Conservation (phyloP, 2,888 invertebrate species). For the Pachydiplax longipennis region DNA sequence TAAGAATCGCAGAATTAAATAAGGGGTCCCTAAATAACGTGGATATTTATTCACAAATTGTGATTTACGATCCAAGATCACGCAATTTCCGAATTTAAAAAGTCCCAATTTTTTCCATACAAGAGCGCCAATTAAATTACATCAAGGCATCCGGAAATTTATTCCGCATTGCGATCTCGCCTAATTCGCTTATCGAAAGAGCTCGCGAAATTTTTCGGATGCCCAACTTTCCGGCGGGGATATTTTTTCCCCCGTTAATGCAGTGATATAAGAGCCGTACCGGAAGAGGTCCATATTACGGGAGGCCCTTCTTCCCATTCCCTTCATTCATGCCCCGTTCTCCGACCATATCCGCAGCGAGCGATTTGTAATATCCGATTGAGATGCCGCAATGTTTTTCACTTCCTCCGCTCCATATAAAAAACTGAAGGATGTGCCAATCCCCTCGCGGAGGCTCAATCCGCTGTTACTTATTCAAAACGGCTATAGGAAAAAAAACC, state of each 20-base stretch:
- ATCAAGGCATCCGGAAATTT: background rate
- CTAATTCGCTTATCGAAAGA: constrained; percentile 12
- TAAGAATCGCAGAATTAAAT: background rate
- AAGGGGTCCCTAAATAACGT: background rate
- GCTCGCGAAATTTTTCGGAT: background rate
- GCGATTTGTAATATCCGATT: background rate
- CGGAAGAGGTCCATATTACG: background rate
- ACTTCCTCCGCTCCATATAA: background rate
- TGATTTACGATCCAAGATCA: background rate
- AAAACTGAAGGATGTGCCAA: constrained; percentile 19
- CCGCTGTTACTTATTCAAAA: constrained; percentile 41
- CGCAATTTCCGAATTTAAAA: background rate
- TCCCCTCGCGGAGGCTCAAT: constrained; percentile 16
- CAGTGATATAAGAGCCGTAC: background rate
- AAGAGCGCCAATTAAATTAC: background rate
- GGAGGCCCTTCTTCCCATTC: background rate
- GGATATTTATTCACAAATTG: background rate
- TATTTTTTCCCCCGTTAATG: background rate
- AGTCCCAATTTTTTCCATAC: background rate
- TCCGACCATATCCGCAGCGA: background rate
- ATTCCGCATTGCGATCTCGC: background rate
- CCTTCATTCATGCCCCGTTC: background rate
- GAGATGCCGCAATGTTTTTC: background rate
- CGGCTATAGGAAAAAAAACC: constrained; percentile 12
- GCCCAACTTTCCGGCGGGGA: background rate